Evolutionary conservation across 23 tunicate genomes (phyloP), one percentile per base, ranked within the genome.

Genomic region (Phallusia fumigata): DNA sequence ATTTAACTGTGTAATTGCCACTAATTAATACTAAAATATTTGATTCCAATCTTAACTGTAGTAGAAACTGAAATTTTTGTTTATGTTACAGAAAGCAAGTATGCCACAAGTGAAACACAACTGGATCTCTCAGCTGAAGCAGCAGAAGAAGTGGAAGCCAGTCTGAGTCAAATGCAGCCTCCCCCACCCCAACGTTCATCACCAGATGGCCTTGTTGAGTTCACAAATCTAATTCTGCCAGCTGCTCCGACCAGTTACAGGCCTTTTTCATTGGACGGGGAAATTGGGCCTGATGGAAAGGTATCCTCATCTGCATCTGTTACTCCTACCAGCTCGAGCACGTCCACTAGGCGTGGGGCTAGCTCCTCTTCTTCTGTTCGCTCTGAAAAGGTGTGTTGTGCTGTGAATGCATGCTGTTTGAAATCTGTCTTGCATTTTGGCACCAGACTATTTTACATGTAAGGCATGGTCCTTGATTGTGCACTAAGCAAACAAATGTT

Each of bases 371-470:
- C 80, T 44, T 74, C 90, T 80, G 78, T 65, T 33, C 52, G 65
- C 36, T 86, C 90, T 73, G 90, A 86, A 50, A 86, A 86, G 90
- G 90, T 86, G 84, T 86, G 90, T 80, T 64, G 50, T 44, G 80
- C 49, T 77, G 50, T 40, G 45, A 31, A 33, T 31, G 78, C 47
- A 58, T 58, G 69, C 30, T 30, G 69, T 8, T 10, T 40, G 47
- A 40, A 40, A 40, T 40, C 5, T 3, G 47, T 40, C 10, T 5
- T 10, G 5, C 47, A 40, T 3, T 40, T 40, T n/a, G n/a, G 47
- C 47, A 40, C 47, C 47, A 40, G 47, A 3, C 8, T 40, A 3
- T 40, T 40, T 40, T 40, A 3, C 5, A 40, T 3, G 10, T 10
- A 40, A 40, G 10, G 47, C 47, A 40, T 40, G 47, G 10, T n/a